These are phyloP conservation scores for Elmis aenea DNA, from an alignment of 2,888 invertebrate species.

Conservation along the genomic window DNA sequence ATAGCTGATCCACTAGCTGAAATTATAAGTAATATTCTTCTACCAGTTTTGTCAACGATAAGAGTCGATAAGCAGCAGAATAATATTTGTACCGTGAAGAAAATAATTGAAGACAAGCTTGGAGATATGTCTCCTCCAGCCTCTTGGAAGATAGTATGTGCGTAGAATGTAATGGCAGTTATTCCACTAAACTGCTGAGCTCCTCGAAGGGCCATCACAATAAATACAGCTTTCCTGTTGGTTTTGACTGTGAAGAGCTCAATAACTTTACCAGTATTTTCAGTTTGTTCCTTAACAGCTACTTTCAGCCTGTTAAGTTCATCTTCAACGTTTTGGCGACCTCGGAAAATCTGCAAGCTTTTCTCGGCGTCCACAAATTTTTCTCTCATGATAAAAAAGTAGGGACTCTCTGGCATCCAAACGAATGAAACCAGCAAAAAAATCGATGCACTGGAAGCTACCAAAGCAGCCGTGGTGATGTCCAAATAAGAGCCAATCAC, in stretches of 20 bases:
- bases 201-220: slow-evolving; percentile 54
- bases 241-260: slow-evolving; percentile 52
- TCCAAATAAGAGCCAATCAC: slow-evolving; percentile 55
- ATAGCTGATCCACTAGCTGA: slow-evolving; percentile 45
- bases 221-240: slow-evolving; percentile 57
- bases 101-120: slow-evolving; percentile 51
- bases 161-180: slow-evolving; percentile 56
- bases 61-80: slow-evolving; percentile 53
- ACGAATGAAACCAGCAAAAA: slow-evolving; percentile 53
- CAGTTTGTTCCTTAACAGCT: slow-evolving; percentile 36
- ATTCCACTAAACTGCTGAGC: slow-evolving; percentile 59
- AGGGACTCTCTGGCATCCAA: slow-evolving; percentile 61
- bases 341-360: slow-evolving; percentile 55
- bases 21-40: slow-evolving; percentile 56
- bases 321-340: slow-evolving; percentile 48
- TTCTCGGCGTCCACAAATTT: slow-evolving; percentile 45
- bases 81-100: slow-evolving; percentile 53
- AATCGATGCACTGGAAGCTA: slow-evolving; percentile 55
- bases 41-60: slow-evolving; percentile 58
- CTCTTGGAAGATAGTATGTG: slow-evolving; percentile 55
- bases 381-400: slow-evolving; percentile 43
- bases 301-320: slow-evolving; percentile 37
- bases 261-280: slow-evolving; percentile 46
- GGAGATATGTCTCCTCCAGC: slow-evolving; percentile 44
- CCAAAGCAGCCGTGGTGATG: slow-evolving; percentile 49